These are phyloP conservation scores for Syngnathus rostellatus DNA, from an alignment of 2,797 vertebrate genomes.

Conservation along the genomic window DNA sequence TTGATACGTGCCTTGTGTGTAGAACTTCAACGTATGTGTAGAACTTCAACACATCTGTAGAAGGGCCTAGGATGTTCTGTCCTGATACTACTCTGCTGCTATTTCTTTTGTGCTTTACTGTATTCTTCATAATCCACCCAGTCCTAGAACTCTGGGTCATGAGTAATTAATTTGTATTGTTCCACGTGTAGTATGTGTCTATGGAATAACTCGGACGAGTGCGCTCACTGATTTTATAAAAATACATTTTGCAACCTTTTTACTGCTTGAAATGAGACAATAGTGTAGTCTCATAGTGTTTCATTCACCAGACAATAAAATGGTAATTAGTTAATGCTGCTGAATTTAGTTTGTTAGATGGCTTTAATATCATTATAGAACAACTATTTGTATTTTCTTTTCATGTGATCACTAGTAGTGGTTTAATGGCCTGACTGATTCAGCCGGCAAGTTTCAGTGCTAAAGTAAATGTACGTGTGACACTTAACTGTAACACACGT, in stretches of 20 bases:
- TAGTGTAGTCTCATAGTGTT: neutral
- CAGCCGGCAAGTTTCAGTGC: too few relatives aligned
- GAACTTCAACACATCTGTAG: neutral
- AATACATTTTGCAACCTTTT: neutral
- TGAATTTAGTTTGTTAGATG: neutral
- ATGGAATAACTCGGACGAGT: neutral
- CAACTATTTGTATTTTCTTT: neutral
- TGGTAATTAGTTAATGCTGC: neutral
- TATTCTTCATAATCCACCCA: neutral
- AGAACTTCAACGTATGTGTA: constrained; percentile 1
- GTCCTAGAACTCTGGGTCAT: neutral
- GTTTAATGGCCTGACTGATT: too few relatives aligned
- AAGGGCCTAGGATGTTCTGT: neutral
- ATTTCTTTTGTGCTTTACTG: neutral
- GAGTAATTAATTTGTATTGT: neutral
- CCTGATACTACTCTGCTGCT: neutral
- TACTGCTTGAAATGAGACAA: neutral
- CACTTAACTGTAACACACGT: neutral
- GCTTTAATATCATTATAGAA: neutral
- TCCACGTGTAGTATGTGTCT: neutral
- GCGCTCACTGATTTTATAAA: neutral
- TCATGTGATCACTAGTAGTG: too few relatives aligned
- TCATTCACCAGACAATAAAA: neutral
- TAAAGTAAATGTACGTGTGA: too few relatives aligned
- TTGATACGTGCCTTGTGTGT: neutral